Percentiles rank a stretch among this genome's conserved stretches.
Conservation (phyloP, 2,113 vertebrate genomes). For the Suricata suricatta region DNA sequence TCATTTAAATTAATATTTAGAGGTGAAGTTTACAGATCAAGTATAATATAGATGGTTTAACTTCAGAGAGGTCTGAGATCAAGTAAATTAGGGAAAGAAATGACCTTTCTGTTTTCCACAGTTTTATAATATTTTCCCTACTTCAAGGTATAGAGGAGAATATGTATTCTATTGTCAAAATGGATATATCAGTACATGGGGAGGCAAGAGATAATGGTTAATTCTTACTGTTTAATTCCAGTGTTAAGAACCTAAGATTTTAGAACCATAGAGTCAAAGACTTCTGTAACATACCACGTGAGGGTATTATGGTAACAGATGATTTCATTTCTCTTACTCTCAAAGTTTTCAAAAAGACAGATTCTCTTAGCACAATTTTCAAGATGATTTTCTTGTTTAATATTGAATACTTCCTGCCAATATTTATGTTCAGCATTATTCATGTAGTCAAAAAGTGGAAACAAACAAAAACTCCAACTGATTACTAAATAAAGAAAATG, state of each 20-base stretch:
- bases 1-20: background rate
- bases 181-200: background rate
- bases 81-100: background rate
- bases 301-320: background rate
- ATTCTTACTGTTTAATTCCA: background rate
- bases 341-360: background rate
- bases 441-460: background rate
- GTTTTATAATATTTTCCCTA: background rate
- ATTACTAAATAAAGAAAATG: background rate
- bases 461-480: background rate
- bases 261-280: background rate
- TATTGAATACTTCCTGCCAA: background rate
- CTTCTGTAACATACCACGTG: background rate
- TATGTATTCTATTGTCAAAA: background rate
- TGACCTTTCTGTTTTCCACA: background rate
- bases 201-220: background rate
- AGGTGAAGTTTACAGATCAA: background rate
- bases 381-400: background rate
- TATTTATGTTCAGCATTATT: background rate
- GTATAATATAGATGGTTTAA: background rate
- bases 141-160: background rate
- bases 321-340: background rate
- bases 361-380: background rate
- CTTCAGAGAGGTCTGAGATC: background rate
- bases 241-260: background rate